These are phyloP conservation scores for Mionectes macconnelli DNA, from an alignment of 2,113 vertebrate species.

Conservation along the genomic window DNA sequence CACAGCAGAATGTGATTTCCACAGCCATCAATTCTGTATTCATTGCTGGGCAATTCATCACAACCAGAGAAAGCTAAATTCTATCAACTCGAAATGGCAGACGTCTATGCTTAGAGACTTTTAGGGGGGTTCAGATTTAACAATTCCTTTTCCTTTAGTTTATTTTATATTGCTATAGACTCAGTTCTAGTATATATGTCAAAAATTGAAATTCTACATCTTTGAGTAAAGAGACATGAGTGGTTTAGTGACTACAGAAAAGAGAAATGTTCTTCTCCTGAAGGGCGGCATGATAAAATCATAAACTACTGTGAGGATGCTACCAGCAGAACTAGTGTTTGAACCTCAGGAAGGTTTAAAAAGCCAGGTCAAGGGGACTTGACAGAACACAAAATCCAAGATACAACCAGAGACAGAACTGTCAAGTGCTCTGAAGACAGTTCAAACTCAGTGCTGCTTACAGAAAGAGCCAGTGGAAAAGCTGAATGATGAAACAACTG, in stretches of 20 bases:
- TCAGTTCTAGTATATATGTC: neutral
- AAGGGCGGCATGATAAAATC: neutral
- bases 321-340: neutral
- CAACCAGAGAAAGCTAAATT: neutral
- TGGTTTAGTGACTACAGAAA: neutral
- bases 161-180: neutral
- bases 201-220: neutral
- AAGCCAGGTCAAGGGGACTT: slow-evolving; percentile 26
- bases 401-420: slow-evolving; percentile 17
- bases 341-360: slow-evolving; percentile 23
- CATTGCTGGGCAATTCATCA: neutral
- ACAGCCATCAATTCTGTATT: neutral
- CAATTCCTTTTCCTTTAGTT: neutral
- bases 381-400: slow-evolving; percentile 35
- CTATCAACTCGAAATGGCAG: neutral
- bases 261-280: neutral
- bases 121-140: neutral
- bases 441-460: neutral
- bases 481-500: neutral
- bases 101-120: neutral
- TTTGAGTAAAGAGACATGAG: neutral
- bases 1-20: neutral
- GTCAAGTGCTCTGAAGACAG: slow-evolving; percentile 27
- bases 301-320: neutral
- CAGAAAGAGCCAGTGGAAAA: neutral